phyloP scores from a whole-genome alignment of 1,140 invertebrate genomes.

The Steinernema feltiae region DNA sequence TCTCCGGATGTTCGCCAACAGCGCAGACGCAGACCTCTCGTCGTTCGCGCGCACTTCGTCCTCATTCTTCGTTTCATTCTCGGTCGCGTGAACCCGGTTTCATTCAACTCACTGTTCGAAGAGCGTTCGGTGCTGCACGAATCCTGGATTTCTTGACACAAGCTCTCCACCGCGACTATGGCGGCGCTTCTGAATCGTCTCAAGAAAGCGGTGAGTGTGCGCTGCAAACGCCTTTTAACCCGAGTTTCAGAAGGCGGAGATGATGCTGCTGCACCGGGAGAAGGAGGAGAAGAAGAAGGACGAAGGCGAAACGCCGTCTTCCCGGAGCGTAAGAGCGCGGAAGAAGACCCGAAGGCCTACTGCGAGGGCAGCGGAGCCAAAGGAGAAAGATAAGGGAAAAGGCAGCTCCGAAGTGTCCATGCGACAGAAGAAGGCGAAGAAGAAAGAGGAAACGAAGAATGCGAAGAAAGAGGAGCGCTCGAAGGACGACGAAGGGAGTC shows the following conservation, averaged over 20 bases:
- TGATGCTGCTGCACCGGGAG: not conserved
- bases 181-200: not conserved
- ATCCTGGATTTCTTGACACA: not conserved
- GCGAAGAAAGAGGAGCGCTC: not conserved
- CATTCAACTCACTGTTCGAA: not conserved
- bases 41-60: no score
- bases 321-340: not conserved
- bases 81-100: no score
- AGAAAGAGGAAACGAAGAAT: not conserved
- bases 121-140: not conserved
- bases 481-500: not conserved
- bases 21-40: no score
- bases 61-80: no score
- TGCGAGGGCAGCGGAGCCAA: not conserved
- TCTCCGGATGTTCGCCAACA: no score
- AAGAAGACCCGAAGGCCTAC: not conserved
- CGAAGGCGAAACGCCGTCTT: not conserved
- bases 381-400: not conserved
- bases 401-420: not conserved
- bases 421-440: not conserved
- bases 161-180: not conserved
- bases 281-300: conserved; percentile 4
- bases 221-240: not conserved
- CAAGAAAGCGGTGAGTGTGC: not conserved
- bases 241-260: not conserved